A percentile compares a stretch with the other conserved stretches of the same genome.
Conservation (phyloP, 2,113 vertebrate species). For the Phoenicopterus ruber region DNA sequence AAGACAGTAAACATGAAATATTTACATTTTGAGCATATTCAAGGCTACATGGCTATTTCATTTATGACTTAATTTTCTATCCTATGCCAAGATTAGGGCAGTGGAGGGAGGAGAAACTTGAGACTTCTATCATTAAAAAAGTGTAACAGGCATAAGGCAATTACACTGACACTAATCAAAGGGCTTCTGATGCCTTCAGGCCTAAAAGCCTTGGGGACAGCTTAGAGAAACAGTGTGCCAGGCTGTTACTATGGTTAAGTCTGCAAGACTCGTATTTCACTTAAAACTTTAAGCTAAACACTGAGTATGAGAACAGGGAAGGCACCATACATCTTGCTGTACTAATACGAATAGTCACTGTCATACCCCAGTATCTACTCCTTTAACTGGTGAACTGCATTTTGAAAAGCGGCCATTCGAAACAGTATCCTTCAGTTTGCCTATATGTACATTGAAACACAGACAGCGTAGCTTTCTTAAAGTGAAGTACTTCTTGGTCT, state of each 20-base stretch:
- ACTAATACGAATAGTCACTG: accelerated
- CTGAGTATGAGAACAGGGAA: background rate
- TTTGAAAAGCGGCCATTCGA: background rate
- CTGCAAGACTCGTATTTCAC: background rate
- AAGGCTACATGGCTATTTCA: background rate
- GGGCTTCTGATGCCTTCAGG: background rate
- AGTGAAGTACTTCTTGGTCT: background rate
- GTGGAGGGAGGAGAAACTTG: background rate
- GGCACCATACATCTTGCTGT: background rate
- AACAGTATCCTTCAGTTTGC: background rate
- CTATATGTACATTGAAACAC: accelerated
- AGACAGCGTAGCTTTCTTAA: accelerated
- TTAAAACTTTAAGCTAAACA: background rate
- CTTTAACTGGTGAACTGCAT: background rate
- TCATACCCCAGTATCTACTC: accelerated
- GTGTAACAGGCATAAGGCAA: background rate
- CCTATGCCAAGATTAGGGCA: background rate
- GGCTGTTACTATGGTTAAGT: background rate
- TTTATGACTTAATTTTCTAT: background rate
- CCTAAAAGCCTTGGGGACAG: background rate
- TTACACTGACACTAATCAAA: background rate
- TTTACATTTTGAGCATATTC: background rate
- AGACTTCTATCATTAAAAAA: background rate
- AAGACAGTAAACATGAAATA: background rate
- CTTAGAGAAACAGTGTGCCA: background rate